These are phyloP conservation scores for Embiotoca jacksoni DNA, from an alignment of 2,113 vertebrate genomes.

Conservation along the genomic window DNA sequence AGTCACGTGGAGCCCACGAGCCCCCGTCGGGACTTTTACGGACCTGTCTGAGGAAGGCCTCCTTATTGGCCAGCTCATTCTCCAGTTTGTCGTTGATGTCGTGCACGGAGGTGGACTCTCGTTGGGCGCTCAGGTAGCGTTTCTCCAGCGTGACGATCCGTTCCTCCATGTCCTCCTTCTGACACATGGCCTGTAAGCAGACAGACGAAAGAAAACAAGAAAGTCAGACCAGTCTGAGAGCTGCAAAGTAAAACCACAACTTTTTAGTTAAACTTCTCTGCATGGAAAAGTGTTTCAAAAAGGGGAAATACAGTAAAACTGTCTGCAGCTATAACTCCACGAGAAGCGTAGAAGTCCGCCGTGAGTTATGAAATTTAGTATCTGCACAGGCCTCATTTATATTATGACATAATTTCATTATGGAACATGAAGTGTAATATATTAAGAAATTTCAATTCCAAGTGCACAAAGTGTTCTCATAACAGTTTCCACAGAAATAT, in stretches of 20 bases:
- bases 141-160: conserved; percentile 98
- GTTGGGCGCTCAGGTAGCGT: conserved; percentile 97
- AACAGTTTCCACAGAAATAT: not conserved
- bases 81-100: conserved; percentile 99
- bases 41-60: conserved; percentile 97
- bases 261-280: not conserved
- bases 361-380: not conserved
- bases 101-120: conserved; percentile 98
- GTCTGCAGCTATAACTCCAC: not conserved
- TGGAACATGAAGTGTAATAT: not conserved
- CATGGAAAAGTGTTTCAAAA: not conserved
- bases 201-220: not conserved
- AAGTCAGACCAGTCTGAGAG: not conserved
- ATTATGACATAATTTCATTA: not conserved
- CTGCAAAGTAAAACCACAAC: not conserved
- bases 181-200: conserved; percentile 92
- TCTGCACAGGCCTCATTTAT: not conserved
- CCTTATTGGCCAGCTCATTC: conserved; percentile 98
- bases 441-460: not conserved
- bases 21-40: conserved; percentile 14
- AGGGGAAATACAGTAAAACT: not conserved
- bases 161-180: conserved; percentile 99
- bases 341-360: too few species aligned
- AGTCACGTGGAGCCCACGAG: not conserved
- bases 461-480: not conserved